Evolutionary conservation across 2,113 vertebrate species (phyloP).

Genomic region (Spea multiplicata): DNA sequence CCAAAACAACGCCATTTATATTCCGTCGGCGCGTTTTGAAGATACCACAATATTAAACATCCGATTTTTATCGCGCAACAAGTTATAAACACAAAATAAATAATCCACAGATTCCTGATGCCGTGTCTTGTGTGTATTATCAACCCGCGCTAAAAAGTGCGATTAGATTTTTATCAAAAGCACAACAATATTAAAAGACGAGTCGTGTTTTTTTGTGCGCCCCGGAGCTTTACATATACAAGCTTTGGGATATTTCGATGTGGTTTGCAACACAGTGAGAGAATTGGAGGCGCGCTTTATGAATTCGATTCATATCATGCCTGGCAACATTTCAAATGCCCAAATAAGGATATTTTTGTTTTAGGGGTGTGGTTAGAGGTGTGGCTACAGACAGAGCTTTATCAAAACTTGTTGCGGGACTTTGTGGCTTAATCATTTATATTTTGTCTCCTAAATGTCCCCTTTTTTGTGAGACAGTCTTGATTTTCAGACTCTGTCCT

Average conservation of each 20-base stretch:
- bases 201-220: not conserved
- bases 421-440: too few species aligned
- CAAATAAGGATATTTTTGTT: too few species aligned
- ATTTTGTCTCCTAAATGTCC: too few species aligned
- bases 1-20: constrained; percentile 38
- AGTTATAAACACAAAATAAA: constrained; percentile 47
- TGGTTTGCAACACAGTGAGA: not conserved
- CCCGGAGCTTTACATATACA: not conserved
- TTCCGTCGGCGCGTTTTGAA: constrained; percentile 48
- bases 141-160: constrained; percentile 28
- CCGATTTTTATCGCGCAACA: constrained; percentile 37
- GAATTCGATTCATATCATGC: not conserved
- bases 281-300: not conserved
- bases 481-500: too few species aligned
- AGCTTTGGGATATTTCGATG: not conserved
- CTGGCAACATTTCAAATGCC: too few species aligned
- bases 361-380: too few species aligned
- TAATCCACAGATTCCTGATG: constrained; percentile 18
- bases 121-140: constrained; percentile 13
- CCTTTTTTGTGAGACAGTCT: too few species aligned
- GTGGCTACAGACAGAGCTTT: too few species aligned
- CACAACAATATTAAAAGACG: constrained; percentile 27
- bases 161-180: constrained; percentile 29
- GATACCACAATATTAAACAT: constrained; percentile 36
- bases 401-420: too few species aligned